Percentiles rank a stretch among this genome's conserved stretches.
Conservation (phyloP, 2,113 vertebrate genomes). For the Melanerpes formicivorus region DNA sequence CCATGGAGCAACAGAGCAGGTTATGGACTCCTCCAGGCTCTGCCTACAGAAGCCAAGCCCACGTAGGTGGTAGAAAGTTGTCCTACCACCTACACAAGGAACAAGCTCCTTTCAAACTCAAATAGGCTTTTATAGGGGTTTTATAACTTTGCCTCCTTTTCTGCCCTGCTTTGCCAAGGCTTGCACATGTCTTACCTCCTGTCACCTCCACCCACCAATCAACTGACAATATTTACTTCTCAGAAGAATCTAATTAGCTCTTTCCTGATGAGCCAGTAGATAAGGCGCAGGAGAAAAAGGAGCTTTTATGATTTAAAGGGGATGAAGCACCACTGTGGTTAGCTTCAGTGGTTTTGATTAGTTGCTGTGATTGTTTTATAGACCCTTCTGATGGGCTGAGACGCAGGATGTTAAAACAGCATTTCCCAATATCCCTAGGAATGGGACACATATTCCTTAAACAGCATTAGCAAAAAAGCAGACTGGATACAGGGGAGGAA, state of each 20-base stretch:
- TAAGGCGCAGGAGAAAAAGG: background rate
- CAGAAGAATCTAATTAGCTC: background rate
- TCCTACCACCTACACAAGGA: background rate
- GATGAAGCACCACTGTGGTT: background rate
- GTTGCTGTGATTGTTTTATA: conserved; percentile 33
- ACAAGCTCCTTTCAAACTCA: background rate
- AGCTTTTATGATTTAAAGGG: background rate
- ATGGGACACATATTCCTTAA: conserved; percentile 52
- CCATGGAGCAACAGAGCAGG: background rate
- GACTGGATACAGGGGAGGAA: background rate
- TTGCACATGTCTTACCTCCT: background rate
- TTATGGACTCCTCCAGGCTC: background rate
- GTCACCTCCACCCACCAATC: conserved; percentile 9
- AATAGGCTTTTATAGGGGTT: background rate
- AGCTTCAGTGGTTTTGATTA: conserved; percentile 24
- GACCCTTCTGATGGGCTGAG: conserved; percentile 44
- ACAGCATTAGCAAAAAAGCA: background rate
- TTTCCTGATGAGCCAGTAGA: conserved; percentile 47
- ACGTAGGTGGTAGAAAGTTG: background rate
- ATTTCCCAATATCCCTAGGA: background rate
- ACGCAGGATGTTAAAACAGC: conserved; percentile 31
- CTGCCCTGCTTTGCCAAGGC: accelerated
- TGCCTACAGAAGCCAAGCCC: background rate
- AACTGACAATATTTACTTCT: background rate
- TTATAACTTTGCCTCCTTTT: background rate